Evolutionary conservation across 2,113 vertebrate species (phyloP), one percentile per base, ranked within the genome.

Genomic region (Pogonocichla stellata): DNA sequence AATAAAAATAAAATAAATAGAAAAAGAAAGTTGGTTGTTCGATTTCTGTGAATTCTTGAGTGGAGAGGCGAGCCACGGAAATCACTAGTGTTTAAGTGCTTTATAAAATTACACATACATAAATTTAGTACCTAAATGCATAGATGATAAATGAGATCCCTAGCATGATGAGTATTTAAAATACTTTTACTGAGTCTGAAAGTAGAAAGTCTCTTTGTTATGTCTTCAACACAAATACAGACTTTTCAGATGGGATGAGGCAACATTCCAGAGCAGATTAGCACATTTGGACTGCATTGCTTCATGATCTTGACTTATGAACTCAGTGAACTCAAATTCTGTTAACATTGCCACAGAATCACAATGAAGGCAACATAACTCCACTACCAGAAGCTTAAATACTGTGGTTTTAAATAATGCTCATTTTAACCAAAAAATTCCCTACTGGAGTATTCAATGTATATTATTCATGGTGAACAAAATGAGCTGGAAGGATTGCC

Each of bases 221-320:
- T 73, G 80, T 86, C 79, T 96, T 95, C 65, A 83, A 51, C 36
- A 80, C 26, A 74, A 96, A 95, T 78, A 53, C 29, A 84, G 86
- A 42, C 56, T 88, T 92, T 88, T 90, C 60, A 90, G 85, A 92
- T 71, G 56, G 67, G 60, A 90, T 66, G 67, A 92, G 85, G 92
- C 81, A 94, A 67, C 90, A 90, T 95, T 95, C 93, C 92, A 95
- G 67, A 86, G 67, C 9, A 91, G 79, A 96, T 93, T 86, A 96
- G 42, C 87, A 92, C 79, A 67, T 94, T 93, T 74, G 71, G 38
- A 78, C 79, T 96, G 81, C 75, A 86, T 17, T 60, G 43, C 38
- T 96, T 97, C 64, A 83, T 78, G 85, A 92, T 93, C 71, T 80
- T 92, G 79, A 91, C 79, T 95, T 86, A 62, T 70, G 90, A 95